Evolutionary conservation across 2,113 vertebrate genomes (phyloP), one percentile per base, ranked within the genome.

Genomic region (Sialia sialis): DNA sequence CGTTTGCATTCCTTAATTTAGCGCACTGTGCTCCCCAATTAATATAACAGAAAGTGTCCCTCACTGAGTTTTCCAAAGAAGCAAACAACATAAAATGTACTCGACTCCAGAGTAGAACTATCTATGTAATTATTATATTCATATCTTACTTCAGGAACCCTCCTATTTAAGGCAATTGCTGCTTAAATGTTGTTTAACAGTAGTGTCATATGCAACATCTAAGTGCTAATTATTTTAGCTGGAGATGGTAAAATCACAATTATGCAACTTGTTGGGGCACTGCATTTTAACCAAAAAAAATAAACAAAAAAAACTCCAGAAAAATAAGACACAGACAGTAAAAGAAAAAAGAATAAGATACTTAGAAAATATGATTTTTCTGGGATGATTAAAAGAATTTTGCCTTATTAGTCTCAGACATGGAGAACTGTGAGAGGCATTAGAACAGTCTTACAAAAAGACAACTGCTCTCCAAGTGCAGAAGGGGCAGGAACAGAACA

Each of bases 61-160:
- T 91, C 76, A 77, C 44, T 68, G 83, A 92, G 41, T 78, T 90
- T 96, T 95, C 66, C 60, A 82, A 87, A 79, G 56, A 38, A 88
- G 60, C 16, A 95, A 36, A 56, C 16, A 12, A 30, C 13, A 79
- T 38, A 68, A 94, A 80, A 63, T 43, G 13, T 27, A 36, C 16
- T 66, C 54, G 39, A 81, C 39, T 70, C 10, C 46, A 60, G 18
- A 39, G 12, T 2, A 12, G 25, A 26, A 49, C 20, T 77, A 46
- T 79, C 38, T 75, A 26, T 73, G n/a, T 76, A 19, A 29, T 26
- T 74, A 74, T n/a, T 81, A 12, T 49, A 66, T 43, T 90, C 49
- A 67, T 64, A 78, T 58, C 70, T 93, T 90, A 84, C 66, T 75
- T 93, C 17, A 82, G 89, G 95, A 44, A 5, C 1, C 0, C 25